Evolutionary conservation across 2,113 vertebrate genomes (phyloP).

Genomic region (Pholis gunnellus): DNA sequence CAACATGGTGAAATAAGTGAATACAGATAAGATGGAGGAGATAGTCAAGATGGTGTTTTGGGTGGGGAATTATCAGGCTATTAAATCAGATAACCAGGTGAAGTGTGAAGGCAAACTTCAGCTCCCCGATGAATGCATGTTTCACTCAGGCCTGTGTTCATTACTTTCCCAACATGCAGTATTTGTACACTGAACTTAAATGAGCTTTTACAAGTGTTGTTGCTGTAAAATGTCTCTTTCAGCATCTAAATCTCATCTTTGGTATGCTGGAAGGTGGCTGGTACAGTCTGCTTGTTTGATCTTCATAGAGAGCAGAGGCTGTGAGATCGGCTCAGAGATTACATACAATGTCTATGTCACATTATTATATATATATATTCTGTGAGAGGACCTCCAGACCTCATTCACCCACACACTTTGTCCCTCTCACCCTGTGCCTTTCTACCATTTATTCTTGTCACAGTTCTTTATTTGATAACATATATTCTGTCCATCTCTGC

Average conservation of each 20-base stretch:
- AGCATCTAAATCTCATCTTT: not conserved
- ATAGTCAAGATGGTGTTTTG: not conserved
- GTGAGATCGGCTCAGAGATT: not conserved
- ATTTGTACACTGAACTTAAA: not conserved
- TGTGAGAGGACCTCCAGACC: not conserved
- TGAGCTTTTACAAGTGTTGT: not conserved
- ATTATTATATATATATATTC: not conserved
- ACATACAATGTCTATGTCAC: not conserved
- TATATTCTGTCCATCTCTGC: not conserved
- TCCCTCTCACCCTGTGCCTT: not conserved
- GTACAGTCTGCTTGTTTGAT: not conserved
- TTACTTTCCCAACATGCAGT: not conserved
- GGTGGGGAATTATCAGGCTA: not conserved
- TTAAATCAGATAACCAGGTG: constrained; percentile 8
- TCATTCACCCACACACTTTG: not conserved
- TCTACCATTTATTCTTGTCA: not conserved
- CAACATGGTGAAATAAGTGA: not conserved
- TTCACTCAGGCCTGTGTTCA: not conserved
- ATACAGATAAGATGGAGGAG: not conserved
- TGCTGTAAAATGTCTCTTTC: not conserved
- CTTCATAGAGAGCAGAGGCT: not conserved
- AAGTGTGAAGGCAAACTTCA: constrained; percentile 4
- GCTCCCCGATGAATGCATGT: not conserved
- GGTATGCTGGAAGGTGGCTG: not conserved
- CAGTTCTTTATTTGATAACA: not conserved